These are phyloP conservation scores for Pogonus chalceus DNA, from an alignment of 1,140 invertebrate species.

Conservation along the genomic window DNA sequence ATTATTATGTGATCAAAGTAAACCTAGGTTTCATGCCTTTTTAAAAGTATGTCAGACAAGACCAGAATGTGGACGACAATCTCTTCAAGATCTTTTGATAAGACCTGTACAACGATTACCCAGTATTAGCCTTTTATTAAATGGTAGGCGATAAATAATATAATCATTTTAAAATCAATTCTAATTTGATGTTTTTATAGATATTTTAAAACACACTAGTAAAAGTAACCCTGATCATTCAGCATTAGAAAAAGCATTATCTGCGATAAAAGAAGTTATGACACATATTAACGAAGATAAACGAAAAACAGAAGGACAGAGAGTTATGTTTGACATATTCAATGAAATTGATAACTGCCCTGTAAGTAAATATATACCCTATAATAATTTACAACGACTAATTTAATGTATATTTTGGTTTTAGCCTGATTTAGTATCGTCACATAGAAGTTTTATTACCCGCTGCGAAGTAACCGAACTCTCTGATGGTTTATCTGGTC, in stretches of 20 bases:
- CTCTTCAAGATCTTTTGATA: constrained; percentile 88
- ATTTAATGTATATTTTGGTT: constrained; percentile 23
- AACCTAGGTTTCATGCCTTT: constrained; percentile 94
- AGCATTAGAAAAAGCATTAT: constrained; percentile 74
- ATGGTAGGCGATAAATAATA: constrained; percentile 46
- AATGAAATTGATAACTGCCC: constrained; percentile 97
- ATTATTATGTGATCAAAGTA: constrained; percentile 76
- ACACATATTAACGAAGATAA: constrained; percentile 96
- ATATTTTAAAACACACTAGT: constrained; percentile 84
- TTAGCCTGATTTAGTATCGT: constrained; percentile 78
- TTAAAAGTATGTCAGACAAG: constrained; percentile 89
- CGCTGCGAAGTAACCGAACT: constrained; percentile 84
- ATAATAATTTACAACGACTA: neutral
- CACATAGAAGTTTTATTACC: constrained; percentile 78
- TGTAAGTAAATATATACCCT: constrained; percentile 39
- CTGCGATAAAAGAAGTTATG: constrained; percentile 85
- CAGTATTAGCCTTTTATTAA: constrained; percentile 86
- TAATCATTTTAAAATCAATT: constrained; percentile 4
- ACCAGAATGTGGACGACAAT: constrained; percentile 91
- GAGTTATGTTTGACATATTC: constrained; percentile 94
- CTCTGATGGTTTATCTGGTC: constrained; percentile 66
- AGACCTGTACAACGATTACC: constrained; percentile 93
- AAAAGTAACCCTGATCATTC: constrained; percentile 77
- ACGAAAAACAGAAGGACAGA: constrained; percentile 84
- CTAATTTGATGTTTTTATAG: constrained; percentile 39